Base-by-base conservation (phyloP, 2,113 vertebrate species). In the Atlantisia rogersi region DNA sequence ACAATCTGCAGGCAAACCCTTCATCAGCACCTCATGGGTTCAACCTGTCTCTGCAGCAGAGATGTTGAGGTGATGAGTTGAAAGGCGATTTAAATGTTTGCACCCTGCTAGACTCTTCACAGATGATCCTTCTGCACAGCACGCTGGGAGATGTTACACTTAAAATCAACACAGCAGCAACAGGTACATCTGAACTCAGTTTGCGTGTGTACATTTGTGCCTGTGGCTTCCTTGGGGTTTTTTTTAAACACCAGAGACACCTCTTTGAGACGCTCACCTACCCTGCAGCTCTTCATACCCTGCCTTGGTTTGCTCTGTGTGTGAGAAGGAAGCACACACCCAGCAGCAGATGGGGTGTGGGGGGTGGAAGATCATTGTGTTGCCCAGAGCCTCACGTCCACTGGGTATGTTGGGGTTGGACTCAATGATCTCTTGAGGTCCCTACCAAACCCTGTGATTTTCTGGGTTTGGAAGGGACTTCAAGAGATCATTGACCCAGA, bases 1-100 rank as follows among this genome's bases (percentile, higher is more conserved):
- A 35, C 69, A 77, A 11, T 40, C 86, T 55, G 31, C 67, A 65
- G 73, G 39, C 89, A 65, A 75, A 81, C 78, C 20, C 37, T 28
- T 86, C 53, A 21, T 75, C 64, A 55, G 48, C 86, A 64, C 60
- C 81, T 95, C 79, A 8, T 20, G 73, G 48, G 14, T 60, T 46
- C 56, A 90, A 0, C 39, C 70, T 42, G 56, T 31, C 58, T 80
- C 60, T 26, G 53, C 53, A 55, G 53, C 53, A 55, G 53, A 64
- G 50, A 15, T 71, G 48, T 42, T 64, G 81, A 92, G 73, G 31
- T 92, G 69, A 12, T 55, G 82, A 92, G 86, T 44, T 92, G 60
- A 76, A 90, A 93, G 60, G 40, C 20, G 35, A 96, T 95, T 87
- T 78, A 74, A 78, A 71, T 86, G 73, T 94, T 93, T 93, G 77